Conservation (phyloP, 2,888 invertebrate species). For the Acronicta leporina region DNA sequence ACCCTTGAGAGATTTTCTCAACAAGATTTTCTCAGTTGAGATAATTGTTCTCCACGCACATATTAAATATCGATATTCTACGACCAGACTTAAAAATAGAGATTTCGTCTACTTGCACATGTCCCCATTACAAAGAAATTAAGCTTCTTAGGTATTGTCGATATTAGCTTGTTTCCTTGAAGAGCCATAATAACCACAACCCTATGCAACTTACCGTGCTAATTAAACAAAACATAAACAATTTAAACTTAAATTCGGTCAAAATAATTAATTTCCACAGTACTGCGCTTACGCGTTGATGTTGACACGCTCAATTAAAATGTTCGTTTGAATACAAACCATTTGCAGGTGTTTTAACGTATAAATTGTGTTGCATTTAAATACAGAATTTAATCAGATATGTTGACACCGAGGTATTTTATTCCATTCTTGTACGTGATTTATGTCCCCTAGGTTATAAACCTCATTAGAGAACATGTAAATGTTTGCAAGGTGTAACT, state of each 20-base stretch:
- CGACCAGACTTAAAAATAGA: too few species aligned
- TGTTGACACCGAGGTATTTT: constrained; percentile 33
- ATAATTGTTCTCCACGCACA: too few species aligned
- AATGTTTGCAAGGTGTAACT: constrained; percentile 29
- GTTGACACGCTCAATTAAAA: constrained; percentile 16
- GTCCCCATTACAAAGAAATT: too few species aligned
- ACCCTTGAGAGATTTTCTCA: too few species aligned
- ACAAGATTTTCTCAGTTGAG: too few species aligned
- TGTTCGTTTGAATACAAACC: constrained; percentile 9
- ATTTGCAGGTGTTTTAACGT: neutral
- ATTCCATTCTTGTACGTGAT: constrained; percentile 22
- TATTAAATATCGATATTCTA: too few species aligned
- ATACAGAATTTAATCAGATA: constrained; percentile 24
- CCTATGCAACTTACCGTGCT: neutral
- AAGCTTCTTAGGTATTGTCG: too few species aligned
- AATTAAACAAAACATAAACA: neutral
- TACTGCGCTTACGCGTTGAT: neutral
- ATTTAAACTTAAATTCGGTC: neutral
- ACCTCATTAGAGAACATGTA: constrained; percentile 39
- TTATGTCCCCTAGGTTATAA: constrained; percentile 28
- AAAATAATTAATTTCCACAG: constrained; percentile 1
- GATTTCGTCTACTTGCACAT: too few species aligned
- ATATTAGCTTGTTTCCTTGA: too few species aligned
- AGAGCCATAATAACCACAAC: too few species aligned
- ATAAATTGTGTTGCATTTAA: constrained; percentile 11